A percentile compares a stretch with the other conserved stretches of the same genome.
These are phyloP conservation scores for Clunio marinus DNA, from an alignment of 2,888 invertebrate species.

Conservation along the genomic window DNA sequence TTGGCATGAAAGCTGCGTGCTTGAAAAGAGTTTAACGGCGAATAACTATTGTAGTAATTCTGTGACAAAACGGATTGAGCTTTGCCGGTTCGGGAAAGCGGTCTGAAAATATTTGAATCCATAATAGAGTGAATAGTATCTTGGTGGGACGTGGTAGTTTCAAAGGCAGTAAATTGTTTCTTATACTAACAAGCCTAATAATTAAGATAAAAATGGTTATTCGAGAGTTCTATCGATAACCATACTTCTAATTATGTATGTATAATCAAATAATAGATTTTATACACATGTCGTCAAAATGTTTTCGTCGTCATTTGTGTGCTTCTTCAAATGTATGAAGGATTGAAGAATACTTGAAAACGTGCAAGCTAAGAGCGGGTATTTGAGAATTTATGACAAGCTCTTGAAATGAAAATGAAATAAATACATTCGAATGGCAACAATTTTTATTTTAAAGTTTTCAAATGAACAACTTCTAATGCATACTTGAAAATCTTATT, in stretches of 20 bases:
- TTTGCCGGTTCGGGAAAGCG: too few relatives aligned
- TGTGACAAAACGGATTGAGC: background rate
- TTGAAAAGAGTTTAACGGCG: background rate
- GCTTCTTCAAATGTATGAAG: background rate
- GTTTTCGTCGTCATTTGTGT: background rate
- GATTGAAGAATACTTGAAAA: background rate
- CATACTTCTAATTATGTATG: too few relatives aligned
- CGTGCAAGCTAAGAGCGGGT: constrained; percentile 17
- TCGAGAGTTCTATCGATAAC: too few relatives aligned
- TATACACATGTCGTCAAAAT: constrained; percentile 27
- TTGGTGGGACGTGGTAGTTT: too few relatives aligned
- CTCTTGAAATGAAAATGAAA: background rate
- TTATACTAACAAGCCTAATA: too few relatives aligned
- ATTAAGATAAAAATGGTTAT: too few relatives aligned
- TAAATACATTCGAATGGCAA: constrained; percentile 1
- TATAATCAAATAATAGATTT: too few relatives aligned
- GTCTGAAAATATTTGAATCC: background rate
- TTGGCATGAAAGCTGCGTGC: constrained; percentile 31
- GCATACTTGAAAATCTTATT: constrained; percentile 25
- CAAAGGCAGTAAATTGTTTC: too few relatives aligned
- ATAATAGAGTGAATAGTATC: too few relatives aligned
- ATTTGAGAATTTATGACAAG: constrained; percentile 6
- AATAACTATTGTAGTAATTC: background rate
- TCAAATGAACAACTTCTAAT: constrained; percentile 36
- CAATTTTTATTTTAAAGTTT: background rate